Evolutionary conservation across 2,113 vertebrate genomes (phyloP).

Genomic region (Lophotis ruficrista): DNA sequence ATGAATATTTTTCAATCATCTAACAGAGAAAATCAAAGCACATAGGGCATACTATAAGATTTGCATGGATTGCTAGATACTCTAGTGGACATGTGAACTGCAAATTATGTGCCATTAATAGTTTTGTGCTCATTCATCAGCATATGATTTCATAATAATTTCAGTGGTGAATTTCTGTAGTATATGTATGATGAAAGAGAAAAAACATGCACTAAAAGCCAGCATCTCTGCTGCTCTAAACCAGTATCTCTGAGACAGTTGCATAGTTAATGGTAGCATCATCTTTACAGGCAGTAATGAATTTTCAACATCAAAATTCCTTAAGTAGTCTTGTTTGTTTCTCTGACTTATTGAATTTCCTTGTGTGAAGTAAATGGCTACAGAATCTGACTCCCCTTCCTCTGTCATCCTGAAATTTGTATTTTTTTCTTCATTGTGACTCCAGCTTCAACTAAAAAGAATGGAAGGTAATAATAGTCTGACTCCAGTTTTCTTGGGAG

Average conservation of each 20-base stretch:
- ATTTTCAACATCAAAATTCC: neutral
- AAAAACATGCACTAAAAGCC: neutral
- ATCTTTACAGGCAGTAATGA: neutral
- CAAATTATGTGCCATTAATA: conserved; percentile 39
- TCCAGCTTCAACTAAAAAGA: neutral
- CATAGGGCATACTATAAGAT: neutral
- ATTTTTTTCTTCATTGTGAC: neutral
- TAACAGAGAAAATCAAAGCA: conserved; percentile 42
- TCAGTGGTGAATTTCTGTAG: neutral
- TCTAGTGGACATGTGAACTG: neutral
- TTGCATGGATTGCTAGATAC: neutral
- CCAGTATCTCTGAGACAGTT: neutral
- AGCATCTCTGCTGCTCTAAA: neutral
- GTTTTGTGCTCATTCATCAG: conserved; percentile 55
- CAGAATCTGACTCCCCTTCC: neutral
- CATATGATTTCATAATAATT: conserved; percentile 19
- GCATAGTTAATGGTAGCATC: neutral
- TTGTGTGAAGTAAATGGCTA: neutral
- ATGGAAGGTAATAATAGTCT: neutral
- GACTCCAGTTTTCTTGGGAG: neutral
- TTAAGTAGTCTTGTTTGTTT: neutral
- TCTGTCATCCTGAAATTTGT: neutral
- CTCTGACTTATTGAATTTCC: neutral
- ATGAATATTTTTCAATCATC: conserved; percentile 61
- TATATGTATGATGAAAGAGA: neutral